phyloP scores from a whole-genome alignment of 2,888 invertebrate genomes.

The Leptinotarsa peninsularis region DNA sequence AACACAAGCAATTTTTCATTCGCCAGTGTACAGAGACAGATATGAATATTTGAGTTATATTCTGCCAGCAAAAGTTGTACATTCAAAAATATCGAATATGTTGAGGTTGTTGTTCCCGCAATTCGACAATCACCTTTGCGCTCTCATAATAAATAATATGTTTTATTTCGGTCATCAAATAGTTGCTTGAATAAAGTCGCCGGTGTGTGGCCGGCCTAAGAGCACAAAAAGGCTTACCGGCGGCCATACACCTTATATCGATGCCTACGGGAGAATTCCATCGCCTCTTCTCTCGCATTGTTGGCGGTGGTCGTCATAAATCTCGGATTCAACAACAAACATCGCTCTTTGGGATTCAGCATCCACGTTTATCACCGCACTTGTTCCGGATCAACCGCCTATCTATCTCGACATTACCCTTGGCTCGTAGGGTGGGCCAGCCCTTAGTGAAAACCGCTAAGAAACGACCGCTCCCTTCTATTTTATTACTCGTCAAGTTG shows the following conservation, averaged over 20 bases:
- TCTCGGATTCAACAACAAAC: constrained; percentile 65
- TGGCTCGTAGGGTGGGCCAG: constrained; percentile 15
- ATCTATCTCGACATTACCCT: constrained; percentile 60
- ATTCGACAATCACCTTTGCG: too few species aligned
- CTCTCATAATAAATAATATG: too few species aligned
- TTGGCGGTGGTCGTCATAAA: constrained; percentile 63
- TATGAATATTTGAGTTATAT: too few species aligned
- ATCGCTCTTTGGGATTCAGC: constrained; percentile 64
- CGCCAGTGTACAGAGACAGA: too few species aligned
- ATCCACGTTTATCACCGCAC: constrained; percentile 65
- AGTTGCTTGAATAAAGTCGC: too few species aligned
- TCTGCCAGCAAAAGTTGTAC: too few species aligned
- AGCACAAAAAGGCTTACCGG: neutral
- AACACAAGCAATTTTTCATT: too few species aligned
- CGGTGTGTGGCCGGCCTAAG: too few species aligned
- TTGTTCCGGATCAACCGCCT: constrained; percentile 64
- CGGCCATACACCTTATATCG: constrained; percentile 8
- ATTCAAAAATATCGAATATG: too few species aligned
- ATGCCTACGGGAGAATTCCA: constrained; percentile 17
- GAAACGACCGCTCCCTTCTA: constrained; percentile 44
- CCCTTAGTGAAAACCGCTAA: constrained; percentile 45
- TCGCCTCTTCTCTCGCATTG: constrained; percentile 26
- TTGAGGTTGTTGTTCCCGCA: too few species aligned
- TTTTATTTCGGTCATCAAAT: too few species aligned
- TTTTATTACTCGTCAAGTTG: constrained; percentile 38